phyloP scores from a whole-genome alignment of 2,113 vertebrate species.

The Antechinus flavipes region DNA sequence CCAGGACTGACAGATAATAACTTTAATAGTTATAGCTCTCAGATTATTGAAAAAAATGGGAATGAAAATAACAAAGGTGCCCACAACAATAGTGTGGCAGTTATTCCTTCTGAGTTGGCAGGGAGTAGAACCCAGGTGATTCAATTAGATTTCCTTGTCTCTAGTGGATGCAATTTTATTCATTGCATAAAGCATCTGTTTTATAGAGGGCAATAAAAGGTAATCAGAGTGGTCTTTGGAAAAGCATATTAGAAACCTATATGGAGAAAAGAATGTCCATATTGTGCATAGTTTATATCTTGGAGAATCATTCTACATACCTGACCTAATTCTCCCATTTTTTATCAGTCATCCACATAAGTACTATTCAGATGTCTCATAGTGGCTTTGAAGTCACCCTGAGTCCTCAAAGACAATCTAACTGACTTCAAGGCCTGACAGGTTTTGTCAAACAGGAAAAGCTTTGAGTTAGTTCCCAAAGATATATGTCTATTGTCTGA shows the following conservation, averaged over 20 bases:
- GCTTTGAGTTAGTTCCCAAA: background rate
- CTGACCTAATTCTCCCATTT: background rate
- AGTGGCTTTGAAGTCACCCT: background rate
- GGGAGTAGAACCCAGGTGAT: conserved; percentile 26
- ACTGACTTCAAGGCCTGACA: background rate
- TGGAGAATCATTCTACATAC: background rate
- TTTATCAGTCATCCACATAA: background rate
- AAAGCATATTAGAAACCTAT: conserved; percentile 17
- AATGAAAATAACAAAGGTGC: conserved; percentile 39
- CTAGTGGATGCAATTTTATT: conserved; percentile 5
- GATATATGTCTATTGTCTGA: background rate
- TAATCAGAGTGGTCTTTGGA: conserved; percentile 38
- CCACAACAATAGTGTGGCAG: conserved; percentile 26
- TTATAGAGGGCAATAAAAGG: background rate
- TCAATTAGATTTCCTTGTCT: background rate
- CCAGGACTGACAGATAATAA: background rate
- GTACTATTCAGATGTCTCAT: background rate
- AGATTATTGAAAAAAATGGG: conserved; percentile 9
- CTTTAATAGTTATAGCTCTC: background rate
- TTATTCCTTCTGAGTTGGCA: conserved; percentile 31
- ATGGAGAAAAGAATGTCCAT: conserved; percentile 14
- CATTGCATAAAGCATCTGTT: conserved; percentile 12
- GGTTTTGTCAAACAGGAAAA: background rate
- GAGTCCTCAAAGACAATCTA: background rate
- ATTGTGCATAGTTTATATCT: background rate